Conservation (phyloP, 2,888 invertebrate species). For the Erebia epiphron region DNA sequence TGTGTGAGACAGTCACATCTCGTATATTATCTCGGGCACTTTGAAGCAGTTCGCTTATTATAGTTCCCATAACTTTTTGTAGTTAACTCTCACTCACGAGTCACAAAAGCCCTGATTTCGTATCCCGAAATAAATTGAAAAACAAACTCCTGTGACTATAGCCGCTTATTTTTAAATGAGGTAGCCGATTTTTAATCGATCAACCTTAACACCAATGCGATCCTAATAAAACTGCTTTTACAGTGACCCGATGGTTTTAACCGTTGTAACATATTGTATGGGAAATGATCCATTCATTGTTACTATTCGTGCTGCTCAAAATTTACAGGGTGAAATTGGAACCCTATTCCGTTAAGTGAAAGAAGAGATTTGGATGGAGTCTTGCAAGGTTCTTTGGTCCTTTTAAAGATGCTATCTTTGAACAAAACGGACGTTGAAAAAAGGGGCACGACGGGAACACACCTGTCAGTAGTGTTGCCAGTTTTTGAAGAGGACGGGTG, state of each 20-base stretch:
- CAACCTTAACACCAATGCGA: constrained; percentile 43
- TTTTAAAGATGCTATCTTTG: constrained; percentile 48
- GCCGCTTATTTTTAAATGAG: constrained; percentile 32
- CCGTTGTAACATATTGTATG: constrained; percentile 78
- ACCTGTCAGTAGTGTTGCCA: constrained; percentile 81
- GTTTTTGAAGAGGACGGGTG: constrained; percentile 79
- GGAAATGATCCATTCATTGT: constrained; percentile 81
- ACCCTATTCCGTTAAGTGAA: constrained; percentile 43
- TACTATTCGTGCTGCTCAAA: constrained; percentile 64
- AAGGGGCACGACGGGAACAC: constrained; percentile 81
- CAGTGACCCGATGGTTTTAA: constrained; percentile 54
- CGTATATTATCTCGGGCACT: background rate
- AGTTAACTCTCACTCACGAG: constrained; percentile 20
- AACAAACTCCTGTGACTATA: constrained; percentile 54
- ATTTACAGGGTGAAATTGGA: constrained; percentile 43
- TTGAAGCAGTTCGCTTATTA: background rate
- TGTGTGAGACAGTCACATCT: background rate
- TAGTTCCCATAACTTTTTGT: constrained; percentile 16
- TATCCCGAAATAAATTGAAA: constrained; percentile 70
- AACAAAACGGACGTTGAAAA: constrained; percentile 80
- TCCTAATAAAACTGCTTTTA: constrained; percentile 55
- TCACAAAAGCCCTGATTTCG: constrained; percentile 32
- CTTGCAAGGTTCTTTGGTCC: constrained; percentile 45
- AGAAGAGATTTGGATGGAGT: constrained; percentile 38
- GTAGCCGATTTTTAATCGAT: constrained; percentile 34